phyloP scores from a whole-genome alignment of 1,140 invertebrate genomes.

The Rhopalosiphum padi region DNA sequence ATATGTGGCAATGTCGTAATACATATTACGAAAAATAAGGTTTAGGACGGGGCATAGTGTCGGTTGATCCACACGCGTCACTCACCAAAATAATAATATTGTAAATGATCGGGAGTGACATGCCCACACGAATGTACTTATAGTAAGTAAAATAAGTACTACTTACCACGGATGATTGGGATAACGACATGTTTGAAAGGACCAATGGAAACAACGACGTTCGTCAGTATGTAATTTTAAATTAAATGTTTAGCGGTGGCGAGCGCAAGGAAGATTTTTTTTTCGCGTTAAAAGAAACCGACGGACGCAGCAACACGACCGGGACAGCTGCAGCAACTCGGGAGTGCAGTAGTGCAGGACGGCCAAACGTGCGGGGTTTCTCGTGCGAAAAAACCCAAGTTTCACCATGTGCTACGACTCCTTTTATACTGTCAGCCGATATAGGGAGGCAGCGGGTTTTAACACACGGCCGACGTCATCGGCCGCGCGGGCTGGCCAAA shows the following conservation, averaged over 20 bases:
- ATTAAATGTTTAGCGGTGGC: not conserved
- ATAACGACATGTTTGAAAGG: constrained; percentile 19
- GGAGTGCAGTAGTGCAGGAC: not conserved
- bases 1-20: constrained; percentile 27
- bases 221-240: not conserved
- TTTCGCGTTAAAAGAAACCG: not conserved
- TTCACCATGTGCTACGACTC: constrained; percentile 38
- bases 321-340: not conserved
- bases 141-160: not conserved
- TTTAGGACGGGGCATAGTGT: not conserved
- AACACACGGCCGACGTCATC: constrained; percentile 32
- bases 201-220: not conserved
- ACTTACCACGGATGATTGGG: constrained; percentile 47
- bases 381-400: constrained; percentile 20
- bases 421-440: constrained; percentile 50
- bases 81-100: not conserved
- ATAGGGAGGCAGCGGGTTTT: constrained; percentile 41
- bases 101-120: not conserved
- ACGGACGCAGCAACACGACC: not conserved
- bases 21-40: not conserved
- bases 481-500: not conserved
- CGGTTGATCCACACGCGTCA: not conserved
- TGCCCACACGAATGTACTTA: not conserved
- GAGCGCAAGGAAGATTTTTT: not conserved
- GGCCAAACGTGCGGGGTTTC: not conserved